Evolutionary conservation across 2,797 vertebrate genomes (phyloP).

Genomic region (Xyrichtys novacula): DNA sequence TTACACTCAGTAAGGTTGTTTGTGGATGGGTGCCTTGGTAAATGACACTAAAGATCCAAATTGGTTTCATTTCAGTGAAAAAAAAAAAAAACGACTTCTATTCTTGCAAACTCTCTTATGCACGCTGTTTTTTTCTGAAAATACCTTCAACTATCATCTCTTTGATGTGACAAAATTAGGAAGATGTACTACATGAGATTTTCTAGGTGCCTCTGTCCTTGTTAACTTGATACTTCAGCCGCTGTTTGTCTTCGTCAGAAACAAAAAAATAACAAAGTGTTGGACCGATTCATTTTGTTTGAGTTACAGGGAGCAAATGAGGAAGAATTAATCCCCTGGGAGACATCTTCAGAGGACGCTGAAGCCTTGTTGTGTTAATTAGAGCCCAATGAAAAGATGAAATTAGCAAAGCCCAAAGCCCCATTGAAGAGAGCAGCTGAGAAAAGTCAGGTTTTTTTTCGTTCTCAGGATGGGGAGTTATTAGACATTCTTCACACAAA

Average conservation of each 20-base stretch:
- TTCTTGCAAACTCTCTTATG: not conserved
- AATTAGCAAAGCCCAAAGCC: conserved; percentile 60
- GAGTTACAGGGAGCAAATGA: conserved; percentile 55
- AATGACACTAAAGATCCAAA: not conserved
- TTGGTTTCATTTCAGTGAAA: not conserved
- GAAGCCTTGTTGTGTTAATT: conserved; percentile 74
- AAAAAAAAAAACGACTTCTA: not conserved
- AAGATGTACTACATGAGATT: conserved; percentile 4
- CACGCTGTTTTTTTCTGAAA: not conserved
- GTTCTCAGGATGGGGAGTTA: conserved; percentile 33
- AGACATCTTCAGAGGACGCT: conserved; percentile 56
- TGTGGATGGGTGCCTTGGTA: not conserved
- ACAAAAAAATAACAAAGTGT: conserved; percentile 16
- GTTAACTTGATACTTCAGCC: conserved; percentile 14
- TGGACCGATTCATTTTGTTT: conserved; percentile 47
- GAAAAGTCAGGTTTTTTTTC: conserved; percentile 49
- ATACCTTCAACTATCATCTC: not conserved
- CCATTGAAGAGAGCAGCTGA: conserved; percentile 27
- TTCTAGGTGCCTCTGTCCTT: not conserved
- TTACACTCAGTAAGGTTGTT: not conserved
- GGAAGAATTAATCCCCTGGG: conserved; percentile 61
- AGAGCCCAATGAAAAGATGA: conserved; percentile 67
- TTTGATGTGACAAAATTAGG: conserved; percentile 4
- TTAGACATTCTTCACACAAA: conserved; percentile 13
- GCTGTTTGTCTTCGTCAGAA: conserved; percentile 34